Percentiles rank a stretch among this genome's conserved stretches.
These are phyloP conservation scores for Rhyzopertha dominica DNA, from an alignment of 1,140 invertebrate genomes.

Conservation along the genomic window DNA sequence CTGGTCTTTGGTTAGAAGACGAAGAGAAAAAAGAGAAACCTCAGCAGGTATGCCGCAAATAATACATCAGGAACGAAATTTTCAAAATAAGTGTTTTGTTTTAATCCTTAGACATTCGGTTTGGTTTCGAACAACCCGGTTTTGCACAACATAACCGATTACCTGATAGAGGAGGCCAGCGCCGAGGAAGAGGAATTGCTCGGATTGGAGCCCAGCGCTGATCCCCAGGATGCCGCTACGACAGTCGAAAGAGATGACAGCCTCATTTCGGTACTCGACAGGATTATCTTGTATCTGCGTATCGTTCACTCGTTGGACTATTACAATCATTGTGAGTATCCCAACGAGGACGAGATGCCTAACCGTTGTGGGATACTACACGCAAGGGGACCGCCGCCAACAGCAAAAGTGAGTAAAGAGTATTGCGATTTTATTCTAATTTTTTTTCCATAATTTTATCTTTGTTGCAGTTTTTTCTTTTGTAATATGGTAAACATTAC, in stretches of 20 bases:
- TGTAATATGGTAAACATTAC: not conserved
- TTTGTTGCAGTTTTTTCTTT: not conserved
- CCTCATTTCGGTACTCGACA: conserved; percentile 65
- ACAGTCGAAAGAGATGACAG: conserved; percentile 75
- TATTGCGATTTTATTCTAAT: not conserved
- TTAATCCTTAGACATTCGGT: conserved; percentile 58
- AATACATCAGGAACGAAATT: not conserved
- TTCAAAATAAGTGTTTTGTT: not conserved
- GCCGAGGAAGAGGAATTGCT: conserved; percentile 97
- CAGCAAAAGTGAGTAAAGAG: conserved; percentile 45
- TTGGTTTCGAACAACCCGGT: conserved; percentile 91
- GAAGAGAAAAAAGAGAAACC: conserved; percentile 46
- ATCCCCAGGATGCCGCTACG: conserved; percentile 52
- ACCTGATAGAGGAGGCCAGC: conserved; percentile 96
- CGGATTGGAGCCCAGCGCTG: conserved; percentile 59
- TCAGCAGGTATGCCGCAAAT: conserved; percentile 25
- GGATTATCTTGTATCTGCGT: conserved; percentile 87
- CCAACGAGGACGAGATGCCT: conserved; percentile 99
- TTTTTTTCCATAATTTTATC: not conserved
- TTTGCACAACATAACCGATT: conserved; percentile 95
- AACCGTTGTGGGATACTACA: conserved; percentile 98
- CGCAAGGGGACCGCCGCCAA: conserved; percentile 80
- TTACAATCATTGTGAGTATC: conserved; percentile 98
- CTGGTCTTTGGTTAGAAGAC: conserved; percentile 70
- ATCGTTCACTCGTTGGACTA: conserved; percentile 99